Evolutionary conservation across 2,797 vertebrate species (phyloP), one percentile per base, ranked within the genome.

Genomic region (Sebastes alutus): DNA sequence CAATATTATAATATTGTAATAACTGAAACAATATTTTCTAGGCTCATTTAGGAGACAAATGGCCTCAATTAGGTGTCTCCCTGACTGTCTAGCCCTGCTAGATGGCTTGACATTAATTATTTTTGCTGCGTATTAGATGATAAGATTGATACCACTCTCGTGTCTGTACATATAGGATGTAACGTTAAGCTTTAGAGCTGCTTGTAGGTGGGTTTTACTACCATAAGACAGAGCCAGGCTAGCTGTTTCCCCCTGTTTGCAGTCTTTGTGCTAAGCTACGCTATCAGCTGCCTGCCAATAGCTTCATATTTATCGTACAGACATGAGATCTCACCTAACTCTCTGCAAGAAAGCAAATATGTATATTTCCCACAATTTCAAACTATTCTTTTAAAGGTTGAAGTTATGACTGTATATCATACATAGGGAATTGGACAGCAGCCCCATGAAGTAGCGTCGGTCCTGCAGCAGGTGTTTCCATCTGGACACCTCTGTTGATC

Each of bases 381-480:
- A 49, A 60, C 18, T 35, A 10, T 35, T 27, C 27, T 23, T 18
- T 71, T 30, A 20, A 22, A 75, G 5, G 23, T 25, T 30, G 10
- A 32, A 46, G 11, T 58, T n/a, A 20, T 59, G 1, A 14, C 35
- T 33, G 42, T 7, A 9, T 54, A 9, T 83, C 89, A 4, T 92
- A 93, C 89, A 2, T 90, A 80, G 90, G 49, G 2, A 8, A 20
- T 76, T 0, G 96, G 97, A 78, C 97, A 98, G 92, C 97, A 98
- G 68, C 92, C 96, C 97, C 97, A 97, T 64, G 63, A 16, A 0
- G 84, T 92, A 0, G 3, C 4, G 0, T 81, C 89, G 0, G 49
- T 79, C 80, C 0, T 91, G 91, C 97, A 98, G 94, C 97, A 98
- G 22, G 93, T 97, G 72, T 96, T 80, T 11, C 82, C 69, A 0